Percentiles rank a stretch among this genome's conserved stretches.
Conservation (phyloP, 2,113 vertebrate genomes). For the Gorsachius goisagi region DNA sequence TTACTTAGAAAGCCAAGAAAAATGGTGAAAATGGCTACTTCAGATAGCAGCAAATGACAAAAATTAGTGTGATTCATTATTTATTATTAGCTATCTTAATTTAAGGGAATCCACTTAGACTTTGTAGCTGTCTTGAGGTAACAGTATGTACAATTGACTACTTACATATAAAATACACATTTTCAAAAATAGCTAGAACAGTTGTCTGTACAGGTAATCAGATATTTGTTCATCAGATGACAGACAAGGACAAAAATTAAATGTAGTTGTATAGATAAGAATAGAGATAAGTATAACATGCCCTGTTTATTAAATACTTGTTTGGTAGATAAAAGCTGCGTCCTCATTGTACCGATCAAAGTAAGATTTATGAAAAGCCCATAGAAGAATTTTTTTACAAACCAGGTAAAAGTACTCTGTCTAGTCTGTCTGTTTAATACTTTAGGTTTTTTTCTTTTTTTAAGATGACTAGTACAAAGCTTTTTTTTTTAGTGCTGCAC, state of each 20-base stretch:
- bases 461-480: neutral
- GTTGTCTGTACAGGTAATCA: neutral
- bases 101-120: neutral
- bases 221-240: neutral
- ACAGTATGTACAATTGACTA: neutral
- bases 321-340: neutral
- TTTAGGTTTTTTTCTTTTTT: neutral
- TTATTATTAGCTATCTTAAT: neutral
- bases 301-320: neutral
- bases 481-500: neutral
- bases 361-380: slow-evolving; percentile 14
- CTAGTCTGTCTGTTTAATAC: neutral
- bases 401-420: neutral
- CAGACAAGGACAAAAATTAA: slow-evolving; percentile 3
- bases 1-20: neutral
- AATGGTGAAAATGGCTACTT: neutral
- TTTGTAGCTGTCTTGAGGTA: neutral
- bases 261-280: neutral
- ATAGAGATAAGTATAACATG: neutral
- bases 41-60: neutral
- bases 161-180: neutral
- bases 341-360: neutral
- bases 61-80: neutral
- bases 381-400: neutral
- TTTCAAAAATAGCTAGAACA: neutral